Evolutionary conservation across 2,797 vertebrate genomes (phyloP).

Genomic region (Enteromius treurensis): DNA sequence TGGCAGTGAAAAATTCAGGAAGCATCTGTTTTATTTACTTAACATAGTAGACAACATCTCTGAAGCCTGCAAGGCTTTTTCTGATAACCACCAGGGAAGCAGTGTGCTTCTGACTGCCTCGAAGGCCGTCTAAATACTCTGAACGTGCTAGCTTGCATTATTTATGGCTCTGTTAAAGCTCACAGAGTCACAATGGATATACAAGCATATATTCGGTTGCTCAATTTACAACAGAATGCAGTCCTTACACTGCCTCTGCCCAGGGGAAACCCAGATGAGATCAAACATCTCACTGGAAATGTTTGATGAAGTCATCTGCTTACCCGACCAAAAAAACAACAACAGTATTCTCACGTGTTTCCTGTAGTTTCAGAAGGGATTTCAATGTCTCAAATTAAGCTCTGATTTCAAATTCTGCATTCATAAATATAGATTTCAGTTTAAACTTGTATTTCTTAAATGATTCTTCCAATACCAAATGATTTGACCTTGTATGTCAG

Average conservation of each 20-base stretch:
- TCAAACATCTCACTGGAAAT: neutral
- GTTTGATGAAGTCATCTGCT: neutral
- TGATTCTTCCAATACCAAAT: neutral
- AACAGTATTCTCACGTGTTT: too few species aligned
- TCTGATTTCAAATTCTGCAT: neutral
- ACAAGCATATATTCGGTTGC: neutral
- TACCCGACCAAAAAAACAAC: neutral
- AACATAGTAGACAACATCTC: conserved; percentile 49
- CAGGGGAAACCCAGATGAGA: neutral
- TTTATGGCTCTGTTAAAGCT: conserved; percentile 48
- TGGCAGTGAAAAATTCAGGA: conserved; percentile 32
- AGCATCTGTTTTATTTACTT: conserved; percentile 48
- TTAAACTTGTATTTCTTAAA: neutral
- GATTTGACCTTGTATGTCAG: neutral
- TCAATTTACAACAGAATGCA: neutral
- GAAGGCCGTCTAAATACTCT: conserved; percentile 39
- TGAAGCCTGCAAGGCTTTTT: conserved; percentile 12
- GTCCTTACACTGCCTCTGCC: neutral
- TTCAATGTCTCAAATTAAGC: neutral
- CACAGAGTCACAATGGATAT: conserved; percentile 13
- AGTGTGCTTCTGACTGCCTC: conserved; percentile 33
- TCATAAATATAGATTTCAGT: neutral
- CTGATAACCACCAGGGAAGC: conserved; percentile 26
- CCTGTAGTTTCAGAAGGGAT: neutral
- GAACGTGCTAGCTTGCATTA: conserved; percentile 41